Evolutionary conservation across 2,888 invertebrate genomes (phyloP).

Genomic region (Agrotis segetum): DNA sequence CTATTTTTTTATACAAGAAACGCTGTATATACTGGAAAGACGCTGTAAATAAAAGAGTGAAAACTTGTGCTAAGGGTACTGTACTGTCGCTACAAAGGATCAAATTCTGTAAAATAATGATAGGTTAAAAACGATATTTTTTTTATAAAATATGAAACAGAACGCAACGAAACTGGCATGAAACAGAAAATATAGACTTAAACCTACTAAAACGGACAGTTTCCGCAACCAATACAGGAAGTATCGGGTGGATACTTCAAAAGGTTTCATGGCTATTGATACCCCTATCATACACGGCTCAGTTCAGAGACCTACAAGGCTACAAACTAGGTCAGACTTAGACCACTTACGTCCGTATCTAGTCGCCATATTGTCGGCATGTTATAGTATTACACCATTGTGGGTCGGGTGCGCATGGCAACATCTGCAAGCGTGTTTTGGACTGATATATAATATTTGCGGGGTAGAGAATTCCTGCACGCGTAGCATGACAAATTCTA

Average conservation of each 20-base stretch:
- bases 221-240: background rate
- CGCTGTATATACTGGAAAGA: too few relatives aligned
- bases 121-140: too few relatives aligned
- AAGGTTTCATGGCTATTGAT: conserved; percentile 1
- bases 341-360: background rate
- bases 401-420: background rate
- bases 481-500: too few relatives aligned
- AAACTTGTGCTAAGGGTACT: too few relatives aligned
- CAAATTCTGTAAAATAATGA: too few relatives aligned
- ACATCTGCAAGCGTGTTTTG: conserved; percentile 11
- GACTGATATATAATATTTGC: background rate
- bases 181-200: background rate
- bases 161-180: background rate
- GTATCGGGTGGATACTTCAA: conserved; percentile 10
- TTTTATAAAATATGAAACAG: too few relatives aligned
- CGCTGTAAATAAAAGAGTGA: too few relatives aligned
- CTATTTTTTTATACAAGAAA: too few relatives aligned
- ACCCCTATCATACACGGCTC: background rate
- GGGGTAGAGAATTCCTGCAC: too few relatives aligned
- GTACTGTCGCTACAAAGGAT: too few relatives aligned
- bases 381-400: conserved; percentile 10
- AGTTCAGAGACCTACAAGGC: conserved; percentile 15
- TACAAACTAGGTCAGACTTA: conserved; percentile 33
- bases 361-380: conserved; percentile 28
- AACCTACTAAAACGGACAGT: background rate